Conservation (phyloP, 2,888 invertebrate species). For the Euproctis similis region DNA sequence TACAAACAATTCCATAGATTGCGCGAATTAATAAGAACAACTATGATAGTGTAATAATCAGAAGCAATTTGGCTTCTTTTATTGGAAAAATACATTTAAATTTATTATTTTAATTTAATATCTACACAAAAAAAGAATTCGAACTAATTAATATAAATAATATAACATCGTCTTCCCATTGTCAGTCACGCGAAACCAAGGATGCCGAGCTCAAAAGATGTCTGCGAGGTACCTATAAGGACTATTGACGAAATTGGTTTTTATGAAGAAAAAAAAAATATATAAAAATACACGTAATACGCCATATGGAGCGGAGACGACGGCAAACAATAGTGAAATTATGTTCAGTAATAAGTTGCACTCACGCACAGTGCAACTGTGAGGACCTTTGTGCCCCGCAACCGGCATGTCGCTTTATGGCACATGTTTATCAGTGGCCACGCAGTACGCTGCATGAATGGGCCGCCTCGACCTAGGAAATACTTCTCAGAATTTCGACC, state of each 20-base stretch:
- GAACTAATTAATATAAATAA: slow-evolving; percentile 47
- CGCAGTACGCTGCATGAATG: too few relatives aligned
- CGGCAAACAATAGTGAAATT: slow-evolving; percentile 72
- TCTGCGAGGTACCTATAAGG: slow-evolving; percentile 14
- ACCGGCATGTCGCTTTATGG: slow-evolving; percentile 18
- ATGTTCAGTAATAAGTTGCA: slow-evolving; percentile 67
- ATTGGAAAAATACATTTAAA: slow-evolving; percentile 9
- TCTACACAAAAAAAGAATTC: slow-evolving; percentile 18
- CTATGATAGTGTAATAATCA: too few relatives aligned
- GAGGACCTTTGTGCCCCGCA: slow-evolving; percentile 28
- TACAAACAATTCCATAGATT: too few relatives aligned
- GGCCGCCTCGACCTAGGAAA: too few relatives aligned
- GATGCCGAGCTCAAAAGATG: slow-evolving; percentile 37
- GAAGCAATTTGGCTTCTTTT: too few relatives aligned
- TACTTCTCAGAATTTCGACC: too few relatives aligned
- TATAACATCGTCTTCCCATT: slow-evolving; percentile 49
- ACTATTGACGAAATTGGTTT: slow-evolving; percentile 60
- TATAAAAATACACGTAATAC: slow-evolving; percentile 61
- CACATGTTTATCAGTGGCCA: too few relatives aligned
- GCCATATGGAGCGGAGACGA: slow-evolving; percentile 67
- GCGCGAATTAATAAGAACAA: too few relatives aligned
- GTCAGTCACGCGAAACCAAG: slow-evolving; percentile 61
- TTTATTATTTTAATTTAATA: slow-evolving; percentile 23
- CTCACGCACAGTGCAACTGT: slow-evolving; percentile 70
- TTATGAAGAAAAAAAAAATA: too few relatives aligned